A percentile compares a stretch with the other conserved stretches of the same genome.
These are phyloP conservation scores for Amitus sp. DNA, from an alignment of 2,888 invertebrate genomes.

Conservation along the genomic window DNA sequence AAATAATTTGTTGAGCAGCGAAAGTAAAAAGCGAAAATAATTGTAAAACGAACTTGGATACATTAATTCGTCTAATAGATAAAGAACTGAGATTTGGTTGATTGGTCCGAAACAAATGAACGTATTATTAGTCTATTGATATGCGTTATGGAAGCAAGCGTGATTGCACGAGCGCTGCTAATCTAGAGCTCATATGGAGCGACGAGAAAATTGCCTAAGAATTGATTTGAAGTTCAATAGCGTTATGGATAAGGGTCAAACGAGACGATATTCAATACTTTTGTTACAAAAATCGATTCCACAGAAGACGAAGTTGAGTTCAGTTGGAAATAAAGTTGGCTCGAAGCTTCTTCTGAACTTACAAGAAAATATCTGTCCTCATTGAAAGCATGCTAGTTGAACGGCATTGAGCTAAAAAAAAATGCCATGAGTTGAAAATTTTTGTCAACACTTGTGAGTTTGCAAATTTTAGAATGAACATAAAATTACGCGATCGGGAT, in stretches of 20 bases:
- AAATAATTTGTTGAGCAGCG: slow-evolving; percentile 35
- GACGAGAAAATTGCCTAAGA: slow-evolving; percentile 37
- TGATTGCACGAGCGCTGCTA: slow-evolving; percentile 22
- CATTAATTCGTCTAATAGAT: no score
- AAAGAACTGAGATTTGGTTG: slow-evolving; percentile 6
- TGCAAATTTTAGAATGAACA: no score
- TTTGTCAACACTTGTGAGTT: no score
- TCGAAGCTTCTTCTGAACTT: slow-evolving; percentile 13
- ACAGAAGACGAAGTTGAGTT: slow-evolving; percentile 36
- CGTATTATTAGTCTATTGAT: slow-evolving; percentile 43
- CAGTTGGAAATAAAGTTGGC: slow-evolving; percentile 21
- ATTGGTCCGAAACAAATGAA: slow-evolving; percentile 33
- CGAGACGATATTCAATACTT: slow-evolving; percentile 18
- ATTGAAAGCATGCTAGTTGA: no score
- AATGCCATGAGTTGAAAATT: no score
- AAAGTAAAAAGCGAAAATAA: slow-evolving; percentile 33
- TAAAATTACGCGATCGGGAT: no score
- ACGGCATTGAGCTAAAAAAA: no score
- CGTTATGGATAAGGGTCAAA: slow-evolving; percentile 22
- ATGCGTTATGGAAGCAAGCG: slow-evolving; percentile 40
- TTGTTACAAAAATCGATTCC: slow-evolving; percentile 36
- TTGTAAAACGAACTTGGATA: no score
- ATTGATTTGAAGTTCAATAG: slow-evolving; percentile 46
- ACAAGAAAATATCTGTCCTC: slow-evolving; percentile 6
- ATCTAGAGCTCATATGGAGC: slow-evolving; percentile 15